These are phyloP conservation scores for Sus scrofa DNA, from an alignment of 2,113 vertebrate genomes.

Conservation along the genomic window DNA sequence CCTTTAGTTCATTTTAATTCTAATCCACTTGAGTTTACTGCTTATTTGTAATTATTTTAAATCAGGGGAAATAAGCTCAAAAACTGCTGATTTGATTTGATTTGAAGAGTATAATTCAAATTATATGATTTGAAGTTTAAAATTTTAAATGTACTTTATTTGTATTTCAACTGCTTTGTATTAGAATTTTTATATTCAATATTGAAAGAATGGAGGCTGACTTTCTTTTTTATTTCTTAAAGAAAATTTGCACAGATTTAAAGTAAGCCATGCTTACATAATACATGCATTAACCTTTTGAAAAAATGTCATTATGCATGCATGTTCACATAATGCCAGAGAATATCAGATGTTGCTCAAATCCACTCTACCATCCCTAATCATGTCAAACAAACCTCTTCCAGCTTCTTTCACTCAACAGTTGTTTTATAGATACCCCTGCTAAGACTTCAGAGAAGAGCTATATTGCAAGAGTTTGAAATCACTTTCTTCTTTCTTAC, in stretches of 20 bases:
- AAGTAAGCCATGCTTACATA: conserved; percentile 76
- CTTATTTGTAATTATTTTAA: conserved; percentile 50
- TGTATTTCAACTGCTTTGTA: conserved; percentile 25
- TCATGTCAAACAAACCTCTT: conserved; percentile 73
- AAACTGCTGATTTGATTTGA: neutral
- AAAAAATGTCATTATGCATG: conserved; percentile 74
- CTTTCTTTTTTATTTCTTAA: conserved; percentile 49
- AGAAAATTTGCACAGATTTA: conserved; percentile 71
- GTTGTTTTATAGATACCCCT: conserved; percentile 45
- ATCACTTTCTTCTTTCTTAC: conserved; percentile 22
- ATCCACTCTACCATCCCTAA: conserved; percentile 67
- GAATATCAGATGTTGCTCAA: conserved; percentile 63
- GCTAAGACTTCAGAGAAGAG: conserved; percentile 20
- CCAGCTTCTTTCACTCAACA: conserved; percentile 48
- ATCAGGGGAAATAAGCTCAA: neutral
- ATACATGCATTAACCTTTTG: conserved; percentile 81
- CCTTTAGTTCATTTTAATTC: neutral
- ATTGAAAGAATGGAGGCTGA: conserved; percentile 30
- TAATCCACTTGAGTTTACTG: neutral
- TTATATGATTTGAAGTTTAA: neutral
- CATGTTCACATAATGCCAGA: conserved; percentile 62
- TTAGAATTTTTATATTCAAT: conserved; percentile 48
- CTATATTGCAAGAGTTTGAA: neutral
- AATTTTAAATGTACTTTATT: conserved; percentile 14
- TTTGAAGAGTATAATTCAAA: neutral